A percentile compares a stretch with the other conserved stretches of the same genome.
phyloP scores from a whole-genome alignment of 2,797 vertebrate species.

The Eospalax fontanierii region DNA sequence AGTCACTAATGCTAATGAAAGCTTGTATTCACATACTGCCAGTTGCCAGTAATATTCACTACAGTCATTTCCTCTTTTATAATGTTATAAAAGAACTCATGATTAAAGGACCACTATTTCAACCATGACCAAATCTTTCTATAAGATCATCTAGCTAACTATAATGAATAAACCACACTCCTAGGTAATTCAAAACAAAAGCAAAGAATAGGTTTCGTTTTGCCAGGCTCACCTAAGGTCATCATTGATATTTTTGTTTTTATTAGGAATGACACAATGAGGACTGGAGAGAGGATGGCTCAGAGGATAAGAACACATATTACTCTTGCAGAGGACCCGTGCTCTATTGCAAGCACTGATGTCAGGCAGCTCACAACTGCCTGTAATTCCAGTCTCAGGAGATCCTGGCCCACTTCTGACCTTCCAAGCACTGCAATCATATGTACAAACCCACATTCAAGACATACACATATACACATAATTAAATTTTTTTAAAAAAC shows the following conservation, averaged over 20 bases:
- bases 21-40: not conserved
- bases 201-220: slow-evolving; percentile 8
- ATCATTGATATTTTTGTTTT: not conserved
- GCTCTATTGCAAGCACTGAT: too few relatives aligned
- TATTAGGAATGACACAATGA: not conserved
- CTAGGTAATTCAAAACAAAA: slow-evolving; percentile 30
- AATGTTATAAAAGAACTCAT: slow-evolving; percentile 56
- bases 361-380: too few relatives aligned
- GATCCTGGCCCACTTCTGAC: too few relatives aligned
- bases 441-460: too few relatives aligned
- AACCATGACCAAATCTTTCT: slow-evolving; percentile 46
- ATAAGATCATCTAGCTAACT: not conserved
- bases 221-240: not conserved
- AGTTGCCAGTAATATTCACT: slow-evolving; percentile 22
- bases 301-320: too few relatives aligned
- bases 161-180: slow-evolving; percentile 55
- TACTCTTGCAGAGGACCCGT: too few relatives aligned
- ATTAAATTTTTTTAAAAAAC: too few relatives aligned
- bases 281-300: too few relatives aligned
- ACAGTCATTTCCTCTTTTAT: slow-evolving; percentile 31
- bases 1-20: slow-evolving; percentile 54
- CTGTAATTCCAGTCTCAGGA: too few relatives aligned
- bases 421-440: too few relatives aligned
- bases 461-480: too few relatives aligned
- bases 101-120: slow-evolving; percentile 45